Evolutionary conservation across 2,888 invertebrate genomes (phyloP).

Genomic region (Neria commutata): DNA sequence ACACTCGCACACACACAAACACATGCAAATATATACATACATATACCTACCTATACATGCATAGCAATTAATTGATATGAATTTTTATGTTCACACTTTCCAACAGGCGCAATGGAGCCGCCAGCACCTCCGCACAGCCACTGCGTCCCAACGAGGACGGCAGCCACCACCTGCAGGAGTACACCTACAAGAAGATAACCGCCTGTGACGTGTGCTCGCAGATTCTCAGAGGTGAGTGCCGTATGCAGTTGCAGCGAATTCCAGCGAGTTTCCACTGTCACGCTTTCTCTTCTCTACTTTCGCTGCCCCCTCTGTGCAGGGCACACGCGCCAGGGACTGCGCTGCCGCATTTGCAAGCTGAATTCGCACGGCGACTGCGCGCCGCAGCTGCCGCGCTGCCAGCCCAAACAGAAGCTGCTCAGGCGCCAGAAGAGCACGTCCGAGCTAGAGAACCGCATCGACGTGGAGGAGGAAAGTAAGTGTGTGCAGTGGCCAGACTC

Average conservation of each 20-base stretch:
- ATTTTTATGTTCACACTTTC: neutral
- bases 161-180: slow-evolving; percentile 86
- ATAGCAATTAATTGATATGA: neutral
- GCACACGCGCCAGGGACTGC: slow-evolving; percentile 88
- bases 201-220: slow-evolving; percentile 94
- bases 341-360: slow-evolving; percentile 88
- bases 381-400: slow-evolving; percentile 81
- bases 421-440: slow-evolving; percentile 90
- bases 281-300: neutral
- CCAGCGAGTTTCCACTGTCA: neutral
- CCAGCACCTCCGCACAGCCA: slow-evolving; percentile 63
- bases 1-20: neutral
- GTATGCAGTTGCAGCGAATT: slow-evolving; percentile 29
- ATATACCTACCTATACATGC: neutral
- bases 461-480: slow-evolving; percentile 84
- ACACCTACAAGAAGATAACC: slow-evolving; percentile 94
- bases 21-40: neutral
- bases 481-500: slow-evolving; percentile 41
- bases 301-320: slow-evolving; percentile 64
- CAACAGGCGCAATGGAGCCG: slow-evolving; percentile 75
- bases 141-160: slow-evolving; percentile 60
- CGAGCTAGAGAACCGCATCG: slow-evolving; percentile 76
- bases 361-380: slow-evolving; percentile 91
- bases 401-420: slow-evolving; percentile 82
- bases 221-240: slow-evolving; percentile 78